Percentiles rank a stretch among this genome's conserved stretches.
Evolutionary conservation across 1,140 invertebrate species (phyloP).

Genomic region (Bombus confusus): DNA sequence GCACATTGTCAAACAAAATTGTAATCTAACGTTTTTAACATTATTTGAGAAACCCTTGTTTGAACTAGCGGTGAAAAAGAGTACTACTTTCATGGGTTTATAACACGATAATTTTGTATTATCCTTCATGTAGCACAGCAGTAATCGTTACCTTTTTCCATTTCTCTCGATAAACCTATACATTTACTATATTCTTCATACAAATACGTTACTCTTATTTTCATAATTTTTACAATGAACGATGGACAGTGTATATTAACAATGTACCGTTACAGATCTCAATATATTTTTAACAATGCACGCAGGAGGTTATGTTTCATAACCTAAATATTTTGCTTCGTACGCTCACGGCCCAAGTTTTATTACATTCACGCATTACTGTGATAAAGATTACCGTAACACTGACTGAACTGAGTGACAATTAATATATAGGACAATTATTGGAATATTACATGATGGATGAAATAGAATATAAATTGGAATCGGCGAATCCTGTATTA

Average conservation of each 20-base stretch:
- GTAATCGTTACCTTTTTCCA: background rate
- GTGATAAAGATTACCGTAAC: background rate
- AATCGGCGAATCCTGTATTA: slow-evolving; percentile 71
- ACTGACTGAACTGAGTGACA: background rate
- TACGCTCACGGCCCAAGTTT: background rate
- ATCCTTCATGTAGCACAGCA: background rate
- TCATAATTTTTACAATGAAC: background rate
- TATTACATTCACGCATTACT: background rate
- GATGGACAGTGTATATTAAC: background rate
- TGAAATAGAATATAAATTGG: slow-evolving; percentile 73
- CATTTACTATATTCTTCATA: background rate
- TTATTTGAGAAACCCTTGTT: background rate
- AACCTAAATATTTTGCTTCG: background rate
- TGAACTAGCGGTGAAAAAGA: too few relatives aligned
- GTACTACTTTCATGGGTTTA: background rate
- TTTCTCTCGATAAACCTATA: background rate
- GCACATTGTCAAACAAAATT: background rate
- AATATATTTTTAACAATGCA: background rate
- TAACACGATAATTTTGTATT: background rate
- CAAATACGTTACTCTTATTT: slow-evolving; percentile 28
- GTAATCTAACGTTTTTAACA: background rate
- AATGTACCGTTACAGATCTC: background rate
- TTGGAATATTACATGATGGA: slow-evolving; percentile 65
- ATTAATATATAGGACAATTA: background rate
- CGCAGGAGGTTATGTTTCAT: background rate